Evolutionary conservation across 2,797 vertebrate species (phyloP).

Genomic region (Phrynocephalus forsythii): DNA sequence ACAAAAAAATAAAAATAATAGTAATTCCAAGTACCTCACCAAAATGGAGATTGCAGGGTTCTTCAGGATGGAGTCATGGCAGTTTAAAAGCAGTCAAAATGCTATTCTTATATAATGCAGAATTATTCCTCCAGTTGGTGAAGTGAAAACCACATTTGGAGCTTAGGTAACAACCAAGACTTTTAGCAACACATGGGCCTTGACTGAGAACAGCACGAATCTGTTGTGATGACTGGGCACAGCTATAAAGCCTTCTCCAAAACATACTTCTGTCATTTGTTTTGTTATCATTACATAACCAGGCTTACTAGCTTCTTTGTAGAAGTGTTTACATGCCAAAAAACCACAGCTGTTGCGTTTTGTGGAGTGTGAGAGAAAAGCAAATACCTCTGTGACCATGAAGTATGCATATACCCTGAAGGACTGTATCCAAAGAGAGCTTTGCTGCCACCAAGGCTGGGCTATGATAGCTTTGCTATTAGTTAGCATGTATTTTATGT

Average conservation of each 20-base stretch:
- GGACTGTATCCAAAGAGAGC: neutral
- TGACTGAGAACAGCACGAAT: neutral
- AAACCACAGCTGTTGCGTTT: neutral
- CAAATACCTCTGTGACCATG: neutral
- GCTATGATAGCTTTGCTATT: neutral
- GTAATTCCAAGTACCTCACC: no score
- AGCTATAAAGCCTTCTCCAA: neutral
- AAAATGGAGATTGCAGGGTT: no score
- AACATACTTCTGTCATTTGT: neutral
- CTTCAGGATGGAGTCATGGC: no score
- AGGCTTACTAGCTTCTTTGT: neutral
- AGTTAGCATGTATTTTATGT: neutral
- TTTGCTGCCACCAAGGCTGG: neutral
- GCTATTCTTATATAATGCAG: no score
- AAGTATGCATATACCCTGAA: neutral
- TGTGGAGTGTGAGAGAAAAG: neutral
- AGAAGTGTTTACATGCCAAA: conserved; percentile 10
- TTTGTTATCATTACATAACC: neutral
- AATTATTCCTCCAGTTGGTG: no score
- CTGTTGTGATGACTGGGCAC: neutral
- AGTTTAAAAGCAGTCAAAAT: no score
- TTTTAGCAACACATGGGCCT: neutral
- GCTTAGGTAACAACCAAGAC: neutral
- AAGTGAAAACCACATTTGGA: no score
- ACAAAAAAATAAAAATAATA: no score